These are phyloP conservation scores for Eilema griseolum DNA, from an alignment of 2,888 invertebrate species.

Conservation along the genomic window DNA sequence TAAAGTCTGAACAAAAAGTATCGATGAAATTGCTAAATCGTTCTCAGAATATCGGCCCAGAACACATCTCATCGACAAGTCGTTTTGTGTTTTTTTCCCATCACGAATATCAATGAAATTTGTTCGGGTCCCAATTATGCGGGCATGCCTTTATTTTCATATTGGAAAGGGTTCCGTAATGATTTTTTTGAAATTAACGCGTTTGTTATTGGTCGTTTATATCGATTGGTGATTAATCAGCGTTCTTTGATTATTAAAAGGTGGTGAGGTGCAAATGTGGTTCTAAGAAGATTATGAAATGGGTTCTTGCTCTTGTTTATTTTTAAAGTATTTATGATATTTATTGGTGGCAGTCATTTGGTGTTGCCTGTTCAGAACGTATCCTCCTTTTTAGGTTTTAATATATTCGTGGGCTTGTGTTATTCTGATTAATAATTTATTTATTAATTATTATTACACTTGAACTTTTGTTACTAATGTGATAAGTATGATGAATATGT, in stretches of 20 bases:
- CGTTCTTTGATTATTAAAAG: conserved; percentile 45
- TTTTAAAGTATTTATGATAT: conserved; percentile 21
- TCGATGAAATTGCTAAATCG: conserved; percentile 57
- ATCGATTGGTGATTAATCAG: conserved; percentile 55
- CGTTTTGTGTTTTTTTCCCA: conserved; percentile 84
- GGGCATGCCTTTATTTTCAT: conserved; percentile 78
- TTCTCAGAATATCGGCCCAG: conserved; percentile 74
- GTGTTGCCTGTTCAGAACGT: background rate
- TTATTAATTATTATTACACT: too few relatives aligned
- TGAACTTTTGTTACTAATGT: background rate
- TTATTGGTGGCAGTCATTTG: background rate
- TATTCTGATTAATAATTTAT: background rate
- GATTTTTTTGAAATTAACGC: conserved; percentile 56
- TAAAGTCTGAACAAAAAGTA: conserved; percentile 40
- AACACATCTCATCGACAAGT: conserved; percentile 81
- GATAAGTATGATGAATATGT: background rate
- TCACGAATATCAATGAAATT: conserved; percentile 87
- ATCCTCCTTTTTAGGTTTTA: background rate
- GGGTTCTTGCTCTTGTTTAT: conserved; percentile 30
- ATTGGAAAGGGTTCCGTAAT: conserved; percentile 64
- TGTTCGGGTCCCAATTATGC: conserved; percentile 83
- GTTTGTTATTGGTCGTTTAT: conserved; percentile 55
- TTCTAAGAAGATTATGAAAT: conserved; percentile 45
- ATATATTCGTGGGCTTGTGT: background rate
- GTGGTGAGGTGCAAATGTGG: conserved; percentile 52